Percentiles rank a stretch among this genome's conserved stretches.
These are phyloP conservation scores for Dasyornis broadbenti DNA, from an alignment of 2,113 vertebrate genomes.

Conservation along the genomic window DNA sequence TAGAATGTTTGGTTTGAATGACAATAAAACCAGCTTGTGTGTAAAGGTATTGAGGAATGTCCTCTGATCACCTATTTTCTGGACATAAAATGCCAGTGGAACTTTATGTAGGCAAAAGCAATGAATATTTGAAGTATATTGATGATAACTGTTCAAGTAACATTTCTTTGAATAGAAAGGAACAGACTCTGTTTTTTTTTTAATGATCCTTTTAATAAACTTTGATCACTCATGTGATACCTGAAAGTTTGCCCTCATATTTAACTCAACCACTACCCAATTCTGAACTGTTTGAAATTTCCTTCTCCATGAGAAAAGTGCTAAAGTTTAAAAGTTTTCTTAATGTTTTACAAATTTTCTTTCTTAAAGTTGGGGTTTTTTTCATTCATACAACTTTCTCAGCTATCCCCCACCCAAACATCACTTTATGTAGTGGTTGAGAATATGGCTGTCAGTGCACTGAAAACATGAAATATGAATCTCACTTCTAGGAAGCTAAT, in stretches of 20 bases:
- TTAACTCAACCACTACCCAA: not conserved
- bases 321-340: not conserved
- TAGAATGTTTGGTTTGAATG: not conserved
- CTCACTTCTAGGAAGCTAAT: not conserved
- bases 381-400: not conserved
- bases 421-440: not conserved
- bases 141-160: not conserved
- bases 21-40: not conserved
- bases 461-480: not conserved
- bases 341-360: not conserved
- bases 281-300: not conserved
- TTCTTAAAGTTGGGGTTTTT: not conserved
- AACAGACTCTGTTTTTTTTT: not conserved
- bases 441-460: not conserved
- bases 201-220: not conserved
- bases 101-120: not conserved
- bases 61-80: not conserved
- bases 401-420: not conserved
- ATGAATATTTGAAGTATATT: not conserved
- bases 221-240: not conserved
- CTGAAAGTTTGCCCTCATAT: not conserved
- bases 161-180: not conserved
- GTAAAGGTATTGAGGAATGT: not conserved
- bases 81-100: not conserved
- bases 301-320: not conserved